A percentile compares a stretch with the other conserved stretches of the same genome.
phyloP scores from a whole-genome alignment of 2,888 invertebrate species.

The Microctonus hyperodae region DNA sequence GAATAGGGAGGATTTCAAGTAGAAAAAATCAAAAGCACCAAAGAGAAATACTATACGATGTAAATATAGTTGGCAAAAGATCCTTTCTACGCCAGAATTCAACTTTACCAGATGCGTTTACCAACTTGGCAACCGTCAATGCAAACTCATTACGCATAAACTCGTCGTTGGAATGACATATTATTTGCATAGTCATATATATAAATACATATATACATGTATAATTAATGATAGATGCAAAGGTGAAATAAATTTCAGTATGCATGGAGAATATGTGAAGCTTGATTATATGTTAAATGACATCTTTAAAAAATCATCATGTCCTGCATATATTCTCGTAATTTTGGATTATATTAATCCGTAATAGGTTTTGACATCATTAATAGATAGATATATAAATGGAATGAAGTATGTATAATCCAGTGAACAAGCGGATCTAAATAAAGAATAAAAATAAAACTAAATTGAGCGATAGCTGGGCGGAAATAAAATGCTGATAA shows the following conservation, averaged over 20 bases:
- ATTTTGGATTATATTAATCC: neutral
- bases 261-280: neutral
- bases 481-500: slow-evolving; percentile 20
- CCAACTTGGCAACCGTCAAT: slow-evolving; percentile 30
- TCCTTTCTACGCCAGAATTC: neutral
- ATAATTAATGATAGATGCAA: neutral
- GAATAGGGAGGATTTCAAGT: neutral
- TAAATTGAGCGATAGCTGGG: neutral
- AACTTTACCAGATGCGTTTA: slow-evolving; percentile 21
- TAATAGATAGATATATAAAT: neutral
- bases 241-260: slow-evolving; percentile 10
- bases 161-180: slow-evolving; percentile 21
- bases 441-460: neutral
- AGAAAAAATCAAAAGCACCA: neutral
- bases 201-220: neutral
- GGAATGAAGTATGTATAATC: neutral
- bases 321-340: neutral
- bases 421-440: neutral
- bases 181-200: slow-evolving; percentile 20
- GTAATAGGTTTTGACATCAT: neutral
- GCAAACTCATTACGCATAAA: slow-evolving; percentile 30
- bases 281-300: neutral
- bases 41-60: neutral
- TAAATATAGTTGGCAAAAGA: slow-evolving; percentile 8
- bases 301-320: slow-evolving; percentile 1